phyloP scores from a whole-genome alignment of 2,888 invertebrate genomes.

The Tricholauxania praeusta region DNA sequence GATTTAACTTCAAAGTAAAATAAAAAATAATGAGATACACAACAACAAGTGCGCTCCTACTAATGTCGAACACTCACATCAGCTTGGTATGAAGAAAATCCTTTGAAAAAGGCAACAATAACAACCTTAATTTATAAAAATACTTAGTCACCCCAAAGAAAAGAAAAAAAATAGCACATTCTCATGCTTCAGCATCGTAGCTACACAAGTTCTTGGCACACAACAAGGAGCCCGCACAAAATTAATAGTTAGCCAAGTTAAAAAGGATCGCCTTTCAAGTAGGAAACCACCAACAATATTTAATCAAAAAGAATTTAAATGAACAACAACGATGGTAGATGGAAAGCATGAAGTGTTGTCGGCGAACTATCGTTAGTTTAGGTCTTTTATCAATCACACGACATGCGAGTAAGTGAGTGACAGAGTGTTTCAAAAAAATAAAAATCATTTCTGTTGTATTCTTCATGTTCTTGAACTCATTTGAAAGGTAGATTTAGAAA shows the following conservation, averaged over 20 bases:
- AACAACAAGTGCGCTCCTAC: conserved; percentile 11
- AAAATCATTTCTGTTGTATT: too few species aligned
- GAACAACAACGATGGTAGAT: conserved; percentile 26
- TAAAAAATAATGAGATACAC: neutral
- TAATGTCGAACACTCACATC: conserved; percentile 20
- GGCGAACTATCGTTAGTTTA: neutral
- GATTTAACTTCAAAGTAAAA: conserved; percentile 43
- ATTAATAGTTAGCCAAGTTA: conserved; percentile 65
- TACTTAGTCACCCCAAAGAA: neutral
- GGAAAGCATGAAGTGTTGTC: conserved; percentile 17
- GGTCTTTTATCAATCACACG: conserved; percentile 4
- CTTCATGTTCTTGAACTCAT: too few species aligned
- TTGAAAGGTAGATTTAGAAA: too few species aligned
- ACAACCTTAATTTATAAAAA: conserved; percentile 27
- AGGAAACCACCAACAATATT: conserved; percentile 65
- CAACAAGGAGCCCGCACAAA: conserved; percentile 49
- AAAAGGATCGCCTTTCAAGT: conserved; percentile 65
- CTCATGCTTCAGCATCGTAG: neutral
- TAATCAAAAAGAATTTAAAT: conserved; percentile 45
- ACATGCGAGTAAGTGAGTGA: too few species aligned
- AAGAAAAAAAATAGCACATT: neutral
- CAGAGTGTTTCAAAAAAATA: too few species aligned
- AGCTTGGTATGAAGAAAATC: neutral
- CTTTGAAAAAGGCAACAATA: neutral
- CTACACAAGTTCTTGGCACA: too few species aligned